phyloP scores from a whole-genome alignment of 30 jellyfish, hydroid and myxozoan species.

The Cassiopea xamachana region DNA sequence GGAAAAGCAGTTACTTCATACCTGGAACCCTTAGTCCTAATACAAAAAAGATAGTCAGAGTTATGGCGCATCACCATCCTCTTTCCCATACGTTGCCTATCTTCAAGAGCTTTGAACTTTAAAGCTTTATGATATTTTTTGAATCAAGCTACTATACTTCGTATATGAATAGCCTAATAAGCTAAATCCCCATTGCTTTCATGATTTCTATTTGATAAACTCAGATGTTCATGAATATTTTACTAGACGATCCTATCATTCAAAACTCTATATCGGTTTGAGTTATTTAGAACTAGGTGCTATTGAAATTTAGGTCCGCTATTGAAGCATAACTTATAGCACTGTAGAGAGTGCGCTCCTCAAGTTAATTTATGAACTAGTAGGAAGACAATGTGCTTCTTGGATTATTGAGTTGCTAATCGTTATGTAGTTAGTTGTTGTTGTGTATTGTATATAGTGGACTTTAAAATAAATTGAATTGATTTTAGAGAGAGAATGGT shows the following conservation, averaged over 20 bases:
- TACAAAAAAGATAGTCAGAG: slow-evolving; percentile 46
- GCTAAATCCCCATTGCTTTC: slow-evolving; percentile 23
- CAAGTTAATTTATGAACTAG: background rate
- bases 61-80: slow-evolving; percentile 27
- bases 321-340: background rate
- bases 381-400: background rate
- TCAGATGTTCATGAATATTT: slow-evolving; percentile 4
- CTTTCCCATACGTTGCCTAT: slow-evolving; percentile 20
- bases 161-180: slow-evolving; percentile 28
- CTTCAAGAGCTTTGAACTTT: slow-evolving; percentile 23
- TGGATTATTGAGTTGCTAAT: too few species aligned
- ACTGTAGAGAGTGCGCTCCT: slow-evolving; percentile 4
- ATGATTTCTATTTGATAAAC: slow-evolving; percentile 8
- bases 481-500: too few species aligned
- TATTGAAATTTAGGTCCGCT: background rate
- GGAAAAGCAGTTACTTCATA: slow-evolving; percentile 37
- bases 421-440: too few species aligned
- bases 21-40: slow-evolving; percentile 23
- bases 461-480: too few species aligned
- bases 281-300: background rate
- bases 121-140: slow-evolving; percentile 21
- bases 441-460: too few species aligned
- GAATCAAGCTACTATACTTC: slow-evolving; percentile 8
- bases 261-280: background rate
- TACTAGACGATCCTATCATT: slow-evolving; percentile 27